Evolutionary conservation across 2,113 vertebrate species (phyloP), one percentile per base, ranked within the genome.

Genomic region (Takifugu bimaculatus): DNA sequence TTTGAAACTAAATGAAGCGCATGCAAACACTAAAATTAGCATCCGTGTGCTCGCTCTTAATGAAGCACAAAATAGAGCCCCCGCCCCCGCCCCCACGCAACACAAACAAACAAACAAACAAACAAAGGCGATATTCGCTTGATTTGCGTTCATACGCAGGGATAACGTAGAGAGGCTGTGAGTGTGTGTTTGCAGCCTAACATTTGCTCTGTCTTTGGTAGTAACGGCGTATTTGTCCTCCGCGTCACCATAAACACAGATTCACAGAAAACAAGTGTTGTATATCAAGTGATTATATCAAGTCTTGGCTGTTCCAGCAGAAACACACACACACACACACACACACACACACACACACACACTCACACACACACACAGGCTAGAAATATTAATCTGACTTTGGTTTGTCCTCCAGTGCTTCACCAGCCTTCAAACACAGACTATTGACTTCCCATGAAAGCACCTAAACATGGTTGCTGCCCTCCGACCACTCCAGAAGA

Each of bases 401-500:
- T 82, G 65, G 73, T 74, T 80, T 68, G 75, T 74, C 67, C 65
- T 72, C 69, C 52, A 43, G 56, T 60, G 66, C 63, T 52, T 65
- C 26, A 26, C 13, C 63, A 55, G 53, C 63, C 26, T 10, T 75
- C 42, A 48, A 54, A 73, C 27, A 59, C 57, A 65, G 26, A 55
- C 11, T 72, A 84, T 67, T 79, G 75, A 78, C 77, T 72, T 49
- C 26, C 52, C 27, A 43, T 56, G 70, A 80, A 70, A 65, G 50
- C 70, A 57, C 53, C 32, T 45, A 58, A 78, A 78, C 70, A 72
- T 49, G 63, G 64, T 48, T 52, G 35, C 70, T 59, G 57, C 63
- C 67, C 57, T 72, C 74, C 70, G 66, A 78, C 76, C 65, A 69
- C 62, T 57, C 77, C 70, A 81, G 71, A 86, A 77, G 66, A 83